phyloP scores from a whole-genome alignment of 2,797 vertebrate species.

The Meriones psammophilus region DNA sequence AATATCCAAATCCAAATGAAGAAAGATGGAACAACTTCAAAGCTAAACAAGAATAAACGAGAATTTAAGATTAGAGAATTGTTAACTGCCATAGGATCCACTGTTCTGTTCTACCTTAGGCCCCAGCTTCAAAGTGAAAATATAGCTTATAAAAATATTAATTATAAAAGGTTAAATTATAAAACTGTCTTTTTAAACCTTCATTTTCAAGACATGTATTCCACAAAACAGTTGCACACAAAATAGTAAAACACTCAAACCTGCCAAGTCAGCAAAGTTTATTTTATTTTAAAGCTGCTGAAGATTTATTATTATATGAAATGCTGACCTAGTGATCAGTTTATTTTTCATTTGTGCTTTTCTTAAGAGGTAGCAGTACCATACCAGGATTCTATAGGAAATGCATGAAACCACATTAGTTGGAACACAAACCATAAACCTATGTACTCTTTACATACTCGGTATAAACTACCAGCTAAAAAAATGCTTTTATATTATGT shows the following conservation, averaged over 20 bases:
- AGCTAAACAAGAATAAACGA: conserved; percentile 76
- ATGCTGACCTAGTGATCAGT: neutral
- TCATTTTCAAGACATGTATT: neutral
- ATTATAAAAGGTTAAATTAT: conserved; percentile 8
- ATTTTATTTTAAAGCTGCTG: conserved; percentile 45
- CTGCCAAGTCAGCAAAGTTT: neutral
- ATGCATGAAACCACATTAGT: neutral
- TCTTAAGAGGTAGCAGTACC: neutral
- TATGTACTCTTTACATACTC: neutral
- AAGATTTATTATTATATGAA: neutral
- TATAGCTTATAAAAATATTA: conserved; percentile 3
- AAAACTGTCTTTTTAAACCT: conserved; percentile 18
- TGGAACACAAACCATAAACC: neutral
- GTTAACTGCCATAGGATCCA: conserved; percentile 37
- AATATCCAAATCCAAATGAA: conserved; percentile 75
- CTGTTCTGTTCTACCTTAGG: neutral
- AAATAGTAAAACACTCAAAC: conserved; percentile 24
- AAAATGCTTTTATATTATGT: conserved; percentile 24
- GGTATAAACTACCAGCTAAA: conserved; percentile 37
- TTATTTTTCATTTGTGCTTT: conserved; percentile 45
- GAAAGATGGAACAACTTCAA: conserved; percentile 72
- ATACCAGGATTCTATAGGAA: conserved; percentile 38
- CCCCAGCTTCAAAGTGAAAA: conserved; percentile 10
- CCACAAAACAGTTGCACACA: conserved; percentile 30
- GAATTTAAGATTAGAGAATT: conserved; percentile 75